A percentile compares a stretch with the other conserved stretches of the same genome.
phyloP scores from a whole-genome alignment of 2,888 invertebrate species.

The Ecliptopera silaceata region DNA sequence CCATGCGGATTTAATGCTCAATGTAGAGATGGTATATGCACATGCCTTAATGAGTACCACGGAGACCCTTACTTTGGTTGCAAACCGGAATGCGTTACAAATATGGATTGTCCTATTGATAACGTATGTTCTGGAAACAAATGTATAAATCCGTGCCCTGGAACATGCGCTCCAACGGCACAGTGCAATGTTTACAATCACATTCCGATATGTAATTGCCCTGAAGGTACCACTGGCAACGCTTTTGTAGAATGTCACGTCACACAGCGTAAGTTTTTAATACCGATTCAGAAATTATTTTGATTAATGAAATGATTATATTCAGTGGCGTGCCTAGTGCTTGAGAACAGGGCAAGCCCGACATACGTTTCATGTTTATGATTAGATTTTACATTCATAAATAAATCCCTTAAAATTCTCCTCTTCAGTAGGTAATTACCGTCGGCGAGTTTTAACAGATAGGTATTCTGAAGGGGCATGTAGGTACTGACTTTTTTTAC shows the following conservation, averaged over 20 bases:
- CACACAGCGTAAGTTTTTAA: constrained; percentile 74
- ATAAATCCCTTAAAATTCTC: too few relatives aligned
- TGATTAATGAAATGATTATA: not conserved
- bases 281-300: not conserved
- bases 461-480: too few relatives aligned
- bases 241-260: constrained; percentile 86
- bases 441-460: too few relatives aligned
- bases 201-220: constrained; percentile 86
- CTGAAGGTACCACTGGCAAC: constrained; percentile 85
- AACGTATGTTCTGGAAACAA: constrained; percentile 89
- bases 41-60: constrained; percentile 87
- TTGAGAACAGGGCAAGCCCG: too few relatives aligned
- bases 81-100: constrained; percentile 90
- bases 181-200: constrained; percentile 85
- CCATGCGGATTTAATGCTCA: constrained; percentile 87
- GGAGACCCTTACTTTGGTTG: constrained; percentile 90
- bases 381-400: too few relatives aligned
- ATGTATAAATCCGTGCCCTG: constrained; percentile 89
- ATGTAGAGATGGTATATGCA: constrained; percentile 86
- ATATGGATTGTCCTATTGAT: constrained; percentile 86
- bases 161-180: constrained; percentile 85
- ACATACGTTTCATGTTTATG: too few relatives aligned
- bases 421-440: too few relatives aligned
- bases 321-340: too few relatives aligned
- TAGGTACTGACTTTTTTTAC: too few relatives aligned